Percentiles rank a stretch among this genome's conserved stretches.
Conservation (phyloP, 2,113 vertebrate species). For the Pseudorasbora parva region DNA sequence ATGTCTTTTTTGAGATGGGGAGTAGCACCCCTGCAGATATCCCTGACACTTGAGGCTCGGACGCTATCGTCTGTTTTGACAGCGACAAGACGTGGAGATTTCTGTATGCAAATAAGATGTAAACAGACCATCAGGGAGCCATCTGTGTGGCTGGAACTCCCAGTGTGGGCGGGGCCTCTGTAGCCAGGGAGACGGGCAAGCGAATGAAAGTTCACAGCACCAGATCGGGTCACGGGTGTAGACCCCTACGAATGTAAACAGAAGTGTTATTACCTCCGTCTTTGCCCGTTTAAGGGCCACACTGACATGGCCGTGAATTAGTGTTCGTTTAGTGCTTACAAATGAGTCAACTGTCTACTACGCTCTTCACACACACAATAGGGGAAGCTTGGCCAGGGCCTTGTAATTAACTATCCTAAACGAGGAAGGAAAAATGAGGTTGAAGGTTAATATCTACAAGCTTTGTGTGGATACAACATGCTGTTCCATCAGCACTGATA, state of each 20-base stretch:
- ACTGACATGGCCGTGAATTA: slow-evolving; percentile 54
- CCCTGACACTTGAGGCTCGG: slow-evolving; percentile 30
- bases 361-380: slow-evolving; percentile 34
- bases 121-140: slow-evolving; percentile 57
- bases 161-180: slow-evolving; percentile 27
- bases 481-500: slow-evolving; percentile 39
- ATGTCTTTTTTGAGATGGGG: slow-evolving; percentile 29
- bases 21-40: slow-evolving; percentile 30
- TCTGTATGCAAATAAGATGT: slow-evolving; percentile 56
- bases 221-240: slow-evolving; percentile 37
- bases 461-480: slow-evolving; percentile 51
- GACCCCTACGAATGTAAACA: slow-evolving; percentile 46
- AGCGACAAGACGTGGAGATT: slow-evolving; percentile 48
- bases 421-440: slow-evolving; percentile 51
- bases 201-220: slow-evolving; percentile 36
- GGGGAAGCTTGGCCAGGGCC: slow-evolving; percentile 48
- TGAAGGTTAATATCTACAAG: slow-evolving; percentile 61
- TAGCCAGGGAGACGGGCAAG: slow-evolving; percentile 39
- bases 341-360: slow-evolving; percentile 54
- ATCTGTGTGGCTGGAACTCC: slow-evolving; percentile 37
- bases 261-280: slow-evolving; percentile 43
- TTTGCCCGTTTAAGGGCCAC: slow-evolving; percentile 53
- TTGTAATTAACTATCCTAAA: slow-evolving; percentile 57
- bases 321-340: slow-evolving; percentile 56
- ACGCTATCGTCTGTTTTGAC: slow-evolving; percentile 52